Percentiles rank a stretch among this genome's conserved stretches.
Evolutionary conservation across 2,888 invertebrate genomes (phyloP).

Genomic region (Eilema sororculum): DNA sequence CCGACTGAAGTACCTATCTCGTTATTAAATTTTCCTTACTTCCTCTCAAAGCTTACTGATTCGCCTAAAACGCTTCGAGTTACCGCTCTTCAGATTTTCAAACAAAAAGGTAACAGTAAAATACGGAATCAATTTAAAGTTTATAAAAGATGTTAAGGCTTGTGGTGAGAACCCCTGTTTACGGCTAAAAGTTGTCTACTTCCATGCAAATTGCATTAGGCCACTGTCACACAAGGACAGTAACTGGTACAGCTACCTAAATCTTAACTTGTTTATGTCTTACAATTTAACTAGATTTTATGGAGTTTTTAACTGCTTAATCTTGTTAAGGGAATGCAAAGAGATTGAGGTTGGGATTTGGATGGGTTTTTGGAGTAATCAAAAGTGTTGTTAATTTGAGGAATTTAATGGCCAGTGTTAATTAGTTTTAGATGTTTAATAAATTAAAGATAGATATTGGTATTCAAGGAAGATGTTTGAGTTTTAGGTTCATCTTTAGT

Average conservation of each 20-base stretch:
- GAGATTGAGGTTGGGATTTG: slow-evolving; percentile 22
- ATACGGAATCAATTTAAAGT: slow-evolving; percentile 56
- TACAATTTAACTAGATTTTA: slow-evolving; percentile 52
- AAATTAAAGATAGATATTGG: neutral
- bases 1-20: slow-evolving; percentile 5
- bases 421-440: neutral
- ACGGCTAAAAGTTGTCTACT: slow-evolving; percentile 50
- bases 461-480: neutral
- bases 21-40: slow-evolving; percentile 9
- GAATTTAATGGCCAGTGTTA: slow-evolving; percentile 1
- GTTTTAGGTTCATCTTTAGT: neutral
- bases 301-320: slow-evolving; percentile 43
- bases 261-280: slow-evolving; percentile 54
- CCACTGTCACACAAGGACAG: slow-evolving; percentile 45
- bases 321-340: slow-evolving; percentile 32
- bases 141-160: slow-evolving; percentile 46
- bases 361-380: slow-evolving; percentile 24
- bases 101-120: slow-evolving; percentile 44
- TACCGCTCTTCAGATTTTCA: slow-evolving; percentile 33
- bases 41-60: slow-evolving; percentile 22
- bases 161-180: slow-evolving; percentile 48
- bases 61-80: slow-evolving; percentile 23
- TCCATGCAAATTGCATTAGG: slow-evolving; percentile 58
- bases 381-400: slow-evolving; percentile 25
- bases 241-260: slow-evolving; percentile 42